phyloP scores from a whole-genome alignment of 2,797 vertebrate genomes.

The Pipistrellus nathusii region DNA sequence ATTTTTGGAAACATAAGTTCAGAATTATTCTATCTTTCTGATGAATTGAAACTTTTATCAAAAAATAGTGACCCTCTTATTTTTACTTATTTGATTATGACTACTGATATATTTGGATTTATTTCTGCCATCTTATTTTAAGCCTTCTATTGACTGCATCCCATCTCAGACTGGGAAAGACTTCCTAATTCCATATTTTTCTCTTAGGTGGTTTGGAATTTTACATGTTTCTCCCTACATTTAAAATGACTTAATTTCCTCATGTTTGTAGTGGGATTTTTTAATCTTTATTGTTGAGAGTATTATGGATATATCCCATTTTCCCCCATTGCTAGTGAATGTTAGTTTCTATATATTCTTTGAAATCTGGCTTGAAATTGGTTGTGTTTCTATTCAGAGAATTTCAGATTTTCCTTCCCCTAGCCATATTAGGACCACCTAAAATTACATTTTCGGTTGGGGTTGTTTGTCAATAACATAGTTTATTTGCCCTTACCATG shows the following conservation, averaged over 20 bases:
- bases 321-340: not conserved
- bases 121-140: not conserved
- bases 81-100: conserved; percentile 26
- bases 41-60: conserved; percentile 7
- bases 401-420: not conserved
- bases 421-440: not conserved
- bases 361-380: not conserved
- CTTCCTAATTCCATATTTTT: not conserved
- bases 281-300: not conserved
- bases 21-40: not conserved
- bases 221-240: not conserved
- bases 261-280: not conserved
- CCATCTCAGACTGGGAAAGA: not conserved
- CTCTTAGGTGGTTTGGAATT: conserved; percentile 11
- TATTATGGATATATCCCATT: not conserved
- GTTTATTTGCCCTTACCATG: not conserved
- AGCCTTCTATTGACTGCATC: not conserved
- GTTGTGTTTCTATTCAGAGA: not conserved
- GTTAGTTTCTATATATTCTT: not conserved
- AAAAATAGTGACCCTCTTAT: not conserved
- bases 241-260: not conserved
- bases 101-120: not conserved
- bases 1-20: not conserved
- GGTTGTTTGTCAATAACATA: not conserved
- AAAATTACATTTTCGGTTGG: not conserved